Base-by-base conservation (phyloP, 2,797 vertebrate genomes). In the Oryzias sinensis region DNA sequence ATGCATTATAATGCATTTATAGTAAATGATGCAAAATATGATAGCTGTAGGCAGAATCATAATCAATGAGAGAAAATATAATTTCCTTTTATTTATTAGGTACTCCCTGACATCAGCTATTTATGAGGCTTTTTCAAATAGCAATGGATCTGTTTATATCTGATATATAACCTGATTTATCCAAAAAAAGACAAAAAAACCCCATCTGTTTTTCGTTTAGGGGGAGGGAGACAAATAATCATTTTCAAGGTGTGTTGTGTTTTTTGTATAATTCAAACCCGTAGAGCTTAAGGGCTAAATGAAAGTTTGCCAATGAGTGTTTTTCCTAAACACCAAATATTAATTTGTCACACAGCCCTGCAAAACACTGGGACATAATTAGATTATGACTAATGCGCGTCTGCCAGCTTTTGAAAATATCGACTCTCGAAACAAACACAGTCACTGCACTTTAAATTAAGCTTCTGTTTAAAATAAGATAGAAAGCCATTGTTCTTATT, bases 311-410 rank as follows among this genome's bases (percentile, higher is more conserved):
- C 16, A n/a, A 15, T 72, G n/a, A 29, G 43, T 40, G 22, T 50
- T 57, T 70, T 33, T 62, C 17, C 53, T 49, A 22, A 49, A 64
- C 63, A 49, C 27, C 6, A 72, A 82, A 59, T n/a, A 69, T 20
- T 53, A 1, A 62, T 77, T 65, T 62, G 22, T 79, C 37, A 41
- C 55, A 16, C 24, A 24, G 52, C 1, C 9, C n/a, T 49, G 51
- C 49, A 48, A 37, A 42, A 51, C 56, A 20, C 20, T 50, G 45
- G 53, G 24, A 51, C 60, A 25, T 63, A 18, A 42, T 76, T 58
- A n/a, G 11, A 65, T 76, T 59, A 58, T 25, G 42, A 72, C 56
- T 51, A 45, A 72, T 59, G 61, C 2, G 1, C 54, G 16, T 70
- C 14, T 58, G 16, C 48, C 49, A 50, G 18, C 47, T 17, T 13